Evolutionary conservation across 2,113 vertebrate species (phyloP).

Genomic region (Xenopus tropicalis): DNA sequence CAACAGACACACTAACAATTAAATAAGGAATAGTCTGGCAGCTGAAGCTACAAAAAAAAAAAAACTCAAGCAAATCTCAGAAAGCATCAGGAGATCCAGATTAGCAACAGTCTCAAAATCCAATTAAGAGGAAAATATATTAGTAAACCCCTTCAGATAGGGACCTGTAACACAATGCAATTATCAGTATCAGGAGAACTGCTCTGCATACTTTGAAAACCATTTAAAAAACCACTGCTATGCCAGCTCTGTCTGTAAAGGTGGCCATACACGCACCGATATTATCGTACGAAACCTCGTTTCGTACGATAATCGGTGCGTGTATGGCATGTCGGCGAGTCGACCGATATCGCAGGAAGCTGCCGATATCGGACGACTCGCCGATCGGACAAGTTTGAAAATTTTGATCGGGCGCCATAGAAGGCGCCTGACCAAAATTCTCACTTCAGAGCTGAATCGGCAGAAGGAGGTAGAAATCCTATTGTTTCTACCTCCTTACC

Average conservation of each 20-base stretch:
- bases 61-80: constrained; percentile 33
- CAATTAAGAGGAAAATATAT: constrained; percentile 32
- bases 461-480: too few relatives aligned
- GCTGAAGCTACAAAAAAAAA: constrained; percentile 2
- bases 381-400: too few relatives aligned
- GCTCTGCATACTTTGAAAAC: constrained; percentile 11
- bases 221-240: background rate
- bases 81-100: constrained; percentile 32
- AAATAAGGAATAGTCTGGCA: constrained; percentile 21
- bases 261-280: too few relatives aligned
- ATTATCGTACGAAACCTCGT: too few relatives aligned
- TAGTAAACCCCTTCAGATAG: constrained; percentile 18
- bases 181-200: constrained; percentile 19
- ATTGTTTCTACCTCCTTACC: too few relatives aligned
- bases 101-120: constrained; percentile 34
- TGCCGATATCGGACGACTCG: too few relatives aligned
- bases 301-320: too few relatives aligned
- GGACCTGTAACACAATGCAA: constrained; percentile 22
- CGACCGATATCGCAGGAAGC: too few relatives aligned
- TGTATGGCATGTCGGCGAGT: too few relatives aligned
- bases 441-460: too few relatives aligned
- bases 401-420: too few relatives aligned
- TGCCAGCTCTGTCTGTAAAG: background rate
- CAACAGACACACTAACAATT: constrained; percentile 12
- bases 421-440: too few relatives aligned